A percentile compares a stretch with the other conserved stretches of the same genome.
These are phyloP conservation scores for Sceloporus tristichus DNA, from an alignment of 2,113 vertebrate genomes.

Conservation along the genomic window DNA sequence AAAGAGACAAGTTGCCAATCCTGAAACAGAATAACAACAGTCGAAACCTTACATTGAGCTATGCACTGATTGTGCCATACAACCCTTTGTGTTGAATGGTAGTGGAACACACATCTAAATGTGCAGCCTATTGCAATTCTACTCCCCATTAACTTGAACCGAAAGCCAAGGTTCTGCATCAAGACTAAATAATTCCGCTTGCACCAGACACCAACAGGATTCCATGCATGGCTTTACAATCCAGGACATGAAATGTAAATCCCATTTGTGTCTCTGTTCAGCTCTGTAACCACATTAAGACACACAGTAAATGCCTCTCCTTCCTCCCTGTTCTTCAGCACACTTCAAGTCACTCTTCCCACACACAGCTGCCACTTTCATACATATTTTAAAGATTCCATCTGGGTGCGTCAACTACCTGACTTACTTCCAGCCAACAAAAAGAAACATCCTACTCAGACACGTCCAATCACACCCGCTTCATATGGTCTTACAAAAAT, in stretches of 20 bases:
- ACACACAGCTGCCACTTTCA: slow-evolving; percentile 83
- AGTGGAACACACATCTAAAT: too few species aligned
- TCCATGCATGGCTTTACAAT: slow-evolving; percentile 29
- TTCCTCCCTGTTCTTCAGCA: slow-evolving; percentile 65
- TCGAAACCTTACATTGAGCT: too few species aligned
- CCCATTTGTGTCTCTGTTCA: slow-evolving; percentile 70
- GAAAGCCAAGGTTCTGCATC: too few species aligned
- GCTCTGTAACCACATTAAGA: slow-evolving; percentile 66
- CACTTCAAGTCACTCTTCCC: slow-evolving; percentile 80
- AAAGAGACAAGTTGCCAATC: background rate
- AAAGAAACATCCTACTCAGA: slow-evolving; percentile 79
- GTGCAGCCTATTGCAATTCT: too few species aligned
- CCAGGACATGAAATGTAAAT: slow-evolving; percentile 45
- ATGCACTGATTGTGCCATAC: too few species aligned
- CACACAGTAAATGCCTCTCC: slow-evolving; percentile 73
- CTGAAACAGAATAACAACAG: slow-evolving; percentile 40
- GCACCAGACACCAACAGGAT: too few species aligned
- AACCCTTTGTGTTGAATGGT: too few species aligned
- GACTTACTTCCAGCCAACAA: slow-evolving; percentile 79
- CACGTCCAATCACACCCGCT: slow-evolving; percentile 55
- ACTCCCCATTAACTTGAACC: too few species aligned
- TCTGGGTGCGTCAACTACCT: slow-evolving; percentile 82
- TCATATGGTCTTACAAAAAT: slow-evolving; percentile 69
- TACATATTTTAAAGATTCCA: slow-evolving; percentile 82
- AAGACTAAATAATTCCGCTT: too few species aligned